Evolutionary conservation across 1,140 invertebrate genomes (phyloP), one percentile per base, ranked within the genome.

Genomic region (Phthorimaea operculella): DNA sequence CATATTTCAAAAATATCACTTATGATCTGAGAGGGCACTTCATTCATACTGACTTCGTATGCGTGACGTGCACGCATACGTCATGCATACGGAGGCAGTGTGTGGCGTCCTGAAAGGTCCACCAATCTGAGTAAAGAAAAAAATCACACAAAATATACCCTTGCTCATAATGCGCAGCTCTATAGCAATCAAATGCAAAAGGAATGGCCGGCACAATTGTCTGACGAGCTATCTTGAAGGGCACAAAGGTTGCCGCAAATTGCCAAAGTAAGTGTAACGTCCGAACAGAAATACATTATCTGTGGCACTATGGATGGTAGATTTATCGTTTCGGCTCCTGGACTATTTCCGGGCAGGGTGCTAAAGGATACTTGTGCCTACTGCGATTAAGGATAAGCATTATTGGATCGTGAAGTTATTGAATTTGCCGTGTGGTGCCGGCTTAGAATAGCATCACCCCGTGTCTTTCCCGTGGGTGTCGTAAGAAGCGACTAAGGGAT

Each of bases 251-350:
- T 78, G 70, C 76, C 79, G 74, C 78, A 82, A 84, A 83, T 83
- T 83, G 75, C 79, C 80, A 80, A 83, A 83, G 80, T 82, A 81
- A 81, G 78, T 79, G 76, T 80, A 74, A 73, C 74, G 74, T 79
- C 76, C 78, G 81, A 82, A 84, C 76, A 72, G 76, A 84, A 84
- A 84, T 81, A 84, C 81, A 82, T 84, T 84, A 84, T 81, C 81
- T 79, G 72, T 75, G 66, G 76, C 68, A 65, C 16, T 28, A 6
- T 58, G 60, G 76, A 80, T 79, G 72, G 66, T 58, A 82, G 79
- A 82, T 84, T 82, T 84, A 82, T 80, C 63, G 47, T 18, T 57
- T 45, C 36, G 50, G 21, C 21, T 6, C 21, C 21, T 28, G 21
- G 49, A 47, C 55, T 15, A 70, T 63, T 64, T 71, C 62, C 63